Base-by-base conservation (phyloP, 1,140 invertebrate genomes). In the Triops longicaudatus region DNA sequence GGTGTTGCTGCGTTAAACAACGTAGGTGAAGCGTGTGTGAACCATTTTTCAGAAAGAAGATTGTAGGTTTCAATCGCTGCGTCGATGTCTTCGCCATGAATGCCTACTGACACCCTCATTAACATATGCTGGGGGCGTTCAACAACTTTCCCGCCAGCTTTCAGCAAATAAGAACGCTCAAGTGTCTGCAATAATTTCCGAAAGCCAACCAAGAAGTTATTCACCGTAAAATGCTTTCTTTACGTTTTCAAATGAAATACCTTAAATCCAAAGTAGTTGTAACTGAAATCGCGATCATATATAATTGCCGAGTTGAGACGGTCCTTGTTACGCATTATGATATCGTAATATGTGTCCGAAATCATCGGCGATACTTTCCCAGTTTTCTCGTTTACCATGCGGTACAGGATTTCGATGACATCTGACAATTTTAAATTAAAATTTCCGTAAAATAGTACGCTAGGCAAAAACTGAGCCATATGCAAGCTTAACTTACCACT, bases 241-340 rank as follows among this genome's bases (percentile, higher is more conserved):
- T n/a, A n/a, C n/a, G n/a, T n/a, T n/a, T n/a, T 41, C 42, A 75
- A 79, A 28, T 63, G 28, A 77, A 73, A 9, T 83, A 89, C 88
- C 87, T 98, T 99, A 81, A 99, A 99, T 44, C 97, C 98, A 89
- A 99, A 99, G 83, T 98, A 99, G 83, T 97, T 98, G 84, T 98
- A 99, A 77, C 88, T 91, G 82, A 96, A 99, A 86, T 99, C 98
- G 80, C 98, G 88, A 82, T 99, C 95, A 85, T 99, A 98, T 74
- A 98, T 94, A 80, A 99, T 98, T 4, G 95, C 91, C n/a, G 95
- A 96, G 85, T 99, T 96, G 0, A 99, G 83, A 81, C 87, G 87
- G 77, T 97, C 93, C 37, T 94, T 91, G 86, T 99, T 90, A 37
- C 92, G 88, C 85, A 92, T 90, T 1, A 99, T 91, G 73, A 99